A percentile compares a stretch with the other conserved stretches of the same genome.
These are phyloP conservation scores for Oreochromis spilurus DNA, from an alignment of 2,113 vertebrate genomes.

Conservation along the genomic window DNA sequence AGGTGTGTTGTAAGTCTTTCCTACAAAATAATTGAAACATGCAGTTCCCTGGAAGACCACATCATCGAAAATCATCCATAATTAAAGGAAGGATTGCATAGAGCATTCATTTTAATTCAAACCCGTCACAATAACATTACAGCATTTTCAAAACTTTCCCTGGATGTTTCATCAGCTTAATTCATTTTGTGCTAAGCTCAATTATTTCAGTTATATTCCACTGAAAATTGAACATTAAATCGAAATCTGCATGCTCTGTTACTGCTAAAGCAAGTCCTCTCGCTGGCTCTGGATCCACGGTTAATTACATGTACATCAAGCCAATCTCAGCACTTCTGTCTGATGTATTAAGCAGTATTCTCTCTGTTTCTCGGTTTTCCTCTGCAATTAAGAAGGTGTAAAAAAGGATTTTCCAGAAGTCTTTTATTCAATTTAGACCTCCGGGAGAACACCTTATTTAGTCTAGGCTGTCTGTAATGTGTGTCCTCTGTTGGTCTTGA, in stretches of 20 bases:
- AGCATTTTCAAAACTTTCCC: conserved; percentile 31
- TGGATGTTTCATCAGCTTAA: conserved; percentile 38
- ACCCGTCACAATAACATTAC: conserved; percentile 30
- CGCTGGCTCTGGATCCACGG: not conserved
- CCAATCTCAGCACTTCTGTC: conserved; percentile 37
- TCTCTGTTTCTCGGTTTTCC: conserved; percentile 27
- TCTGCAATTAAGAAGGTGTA: conserved; percentile 23
- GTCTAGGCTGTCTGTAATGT: conserved; percentile 24
- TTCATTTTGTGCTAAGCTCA: conserved; percentile 39
- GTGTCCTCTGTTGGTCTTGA: conserved; percentile 22
- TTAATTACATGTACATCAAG: conserved; percentile 38
- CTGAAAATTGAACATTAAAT: conserved; percentile 42
- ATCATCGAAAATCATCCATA: not conserved
- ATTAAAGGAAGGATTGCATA: not conserved
- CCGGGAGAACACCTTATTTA: conserved; percentile 38
- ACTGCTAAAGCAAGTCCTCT: conserved; percentile 1
- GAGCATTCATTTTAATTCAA: not conserved
- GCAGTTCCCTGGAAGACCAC: not conserved
- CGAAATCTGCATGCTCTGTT: conserved; percentile 29
- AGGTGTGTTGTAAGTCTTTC: not conserved
- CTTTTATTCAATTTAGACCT: conserved; percentile 8
- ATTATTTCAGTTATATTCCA: conserved; percentile 45
- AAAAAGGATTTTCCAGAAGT: conserved; percentile 29
- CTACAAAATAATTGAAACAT: not conserved
- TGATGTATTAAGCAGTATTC: conserved; percentile 33